Evolutionary conservation across 2,888 invertebrate genomes (phyloP), one percentile per base, ranked within the genome.

Genomic region (Minunthozetes semirufus): DNA sequence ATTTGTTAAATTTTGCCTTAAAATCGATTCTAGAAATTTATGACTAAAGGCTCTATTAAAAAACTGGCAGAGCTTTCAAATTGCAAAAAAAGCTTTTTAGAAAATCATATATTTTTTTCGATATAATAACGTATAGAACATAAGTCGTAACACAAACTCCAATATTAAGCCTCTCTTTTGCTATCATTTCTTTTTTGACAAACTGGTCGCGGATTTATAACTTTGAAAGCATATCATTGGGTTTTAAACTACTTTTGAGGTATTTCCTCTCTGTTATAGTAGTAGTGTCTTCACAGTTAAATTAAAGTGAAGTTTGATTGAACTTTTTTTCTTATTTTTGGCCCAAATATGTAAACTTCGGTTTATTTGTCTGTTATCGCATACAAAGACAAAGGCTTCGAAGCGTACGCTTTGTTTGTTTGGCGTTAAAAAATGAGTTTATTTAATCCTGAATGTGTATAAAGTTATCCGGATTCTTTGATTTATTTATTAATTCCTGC

Each of bases 51-150:
- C 50, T 50, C 50, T 50, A n/a, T n/a, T 50, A 50, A 50, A 50
- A 50, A 17, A 48, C 46, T 1, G 50, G 19, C 8, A 19, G 17
- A 25, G 17, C 11, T 56, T 25, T 25, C 15, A 59, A 27, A 59
- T 59, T 59, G 22, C 9, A 27, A 59, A 59, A 42, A 59, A 59
- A 56, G 27, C 59, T 59, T 59, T 59, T 59, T 27, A 59, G 19
- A 59, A 27, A 27, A 59, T 27, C 9, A 22, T 27, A 59, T 59
- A 59, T 27, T 17, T 59, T 27, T 27, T n/a, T 3, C 1, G 25
- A 1, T 13, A 56, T 29, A 59, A 27, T 27, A 66, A 66, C 19
- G 27, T 19, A 66, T 38, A n/a, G 38, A 66, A 66, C 59, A 27
- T 27, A 27, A 59, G 27, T 27, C 27, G 27, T 22, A 56, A 59